Evolutionary conservation across 2,797 vertebrate species (phyloP).

Genomic region (Acipenser transmontanus): DNA sequence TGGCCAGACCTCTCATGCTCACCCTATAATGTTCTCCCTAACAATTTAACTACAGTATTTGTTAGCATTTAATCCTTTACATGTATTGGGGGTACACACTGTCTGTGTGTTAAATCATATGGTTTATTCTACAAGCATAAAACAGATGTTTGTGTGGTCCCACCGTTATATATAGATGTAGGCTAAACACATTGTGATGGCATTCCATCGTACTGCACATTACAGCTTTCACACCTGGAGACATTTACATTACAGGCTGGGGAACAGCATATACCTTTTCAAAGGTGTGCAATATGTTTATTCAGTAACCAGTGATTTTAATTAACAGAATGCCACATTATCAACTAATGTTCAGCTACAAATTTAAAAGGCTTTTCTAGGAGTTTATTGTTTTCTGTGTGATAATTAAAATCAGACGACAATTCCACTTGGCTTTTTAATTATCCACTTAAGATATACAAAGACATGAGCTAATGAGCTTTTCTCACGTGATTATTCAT

Average conservation of each 20-base stretch:
- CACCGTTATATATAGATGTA: background rate
- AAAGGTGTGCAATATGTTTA: conserved; percentile 66
- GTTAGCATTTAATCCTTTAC: too few species aligned
- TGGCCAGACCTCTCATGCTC: too few species aligned
- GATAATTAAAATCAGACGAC: conserved; percentile 66
- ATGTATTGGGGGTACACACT: too few species aligned
- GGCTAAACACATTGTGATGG: too few species aligned
- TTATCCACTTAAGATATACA: conserved; percentile 55
- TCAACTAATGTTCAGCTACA: conserved; percentile 57
- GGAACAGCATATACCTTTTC: conserved; percentile 52
- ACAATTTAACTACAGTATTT: too few species aligned
- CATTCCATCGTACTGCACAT: too few species aligned
- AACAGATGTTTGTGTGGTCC: too few species aligned
- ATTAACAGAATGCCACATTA: conserved; percentile 59
- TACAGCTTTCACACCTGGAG: conserved; percentile 7
- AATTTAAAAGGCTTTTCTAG: conserved; percentile 31
- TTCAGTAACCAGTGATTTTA: conserved; percentile 62
- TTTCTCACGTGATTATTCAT: conserved; percentile 48
- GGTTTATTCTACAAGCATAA: too few species aligned
- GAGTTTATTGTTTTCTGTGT: conserved; percentile 54
- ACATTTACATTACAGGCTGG: conserved; percentile 9
- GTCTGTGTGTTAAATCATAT: too few species aligned
- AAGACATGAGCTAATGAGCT: conserved; percentile 33
- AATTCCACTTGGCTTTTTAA: conserved; percentile 62
- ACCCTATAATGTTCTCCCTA: too few species aligned